phyloP scores from a whole-genome alignment of 1,140 invertebrate genomes.

The Bombus breviceps region DNA sequence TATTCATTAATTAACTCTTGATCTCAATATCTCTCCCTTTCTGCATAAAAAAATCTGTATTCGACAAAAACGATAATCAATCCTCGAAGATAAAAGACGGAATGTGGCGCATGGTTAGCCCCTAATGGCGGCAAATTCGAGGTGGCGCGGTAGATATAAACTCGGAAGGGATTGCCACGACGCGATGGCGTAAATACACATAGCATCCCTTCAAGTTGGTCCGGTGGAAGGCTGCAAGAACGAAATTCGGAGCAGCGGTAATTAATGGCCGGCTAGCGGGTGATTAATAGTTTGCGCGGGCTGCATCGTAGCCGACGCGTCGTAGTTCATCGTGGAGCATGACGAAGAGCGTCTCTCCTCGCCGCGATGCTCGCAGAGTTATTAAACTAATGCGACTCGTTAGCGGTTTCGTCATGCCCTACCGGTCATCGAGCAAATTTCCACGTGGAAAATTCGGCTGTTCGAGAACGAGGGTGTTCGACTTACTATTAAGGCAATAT shows the following conservation, averaged over 20 bases:
- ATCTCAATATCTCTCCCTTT: neutral
- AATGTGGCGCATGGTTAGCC: no score
- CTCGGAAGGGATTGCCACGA: neutral
- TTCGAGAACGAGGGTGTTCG: neutral
- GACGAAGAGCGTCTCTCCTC: neutral
- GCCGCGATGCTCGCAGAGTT: constrained; percentile 56
- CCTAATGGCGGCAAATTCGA: neutral
- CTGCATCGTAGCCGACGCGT: constrained; percentile 27
- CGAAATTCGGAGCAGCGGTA: constrained; percentile 18
- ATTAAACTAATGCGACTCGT: constrained; percentile 72
- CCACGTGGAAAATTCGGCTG: neutral
- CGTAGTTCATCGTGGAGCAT: constrained; percentile 42
- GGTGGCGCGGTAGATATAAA: neutral
- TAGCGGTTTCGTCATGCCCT: constrained; percentile 38
- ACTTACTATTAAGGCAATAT: no score
- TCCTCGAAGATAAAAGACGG: neutral
- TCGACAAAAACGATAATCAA: neutral
- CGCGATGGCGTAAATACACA: neutral
- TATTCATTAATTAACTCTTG: neutral
- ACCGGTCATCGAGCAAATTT: constrained; percentile 18
- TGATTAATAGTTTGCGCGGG: constrained; percentile 48
- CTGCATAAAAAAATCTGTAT: neutral
- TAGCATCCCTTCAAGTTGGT: neutral
- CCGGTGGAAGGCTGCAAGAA: constrained; percentile 11
- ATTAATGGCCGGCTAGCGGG: constrained; percentile 43